Evolutionary conservation across 1,140 invertebrate genomes (phyloP).

Genomic region (Drosophila persimilis): DNA sequence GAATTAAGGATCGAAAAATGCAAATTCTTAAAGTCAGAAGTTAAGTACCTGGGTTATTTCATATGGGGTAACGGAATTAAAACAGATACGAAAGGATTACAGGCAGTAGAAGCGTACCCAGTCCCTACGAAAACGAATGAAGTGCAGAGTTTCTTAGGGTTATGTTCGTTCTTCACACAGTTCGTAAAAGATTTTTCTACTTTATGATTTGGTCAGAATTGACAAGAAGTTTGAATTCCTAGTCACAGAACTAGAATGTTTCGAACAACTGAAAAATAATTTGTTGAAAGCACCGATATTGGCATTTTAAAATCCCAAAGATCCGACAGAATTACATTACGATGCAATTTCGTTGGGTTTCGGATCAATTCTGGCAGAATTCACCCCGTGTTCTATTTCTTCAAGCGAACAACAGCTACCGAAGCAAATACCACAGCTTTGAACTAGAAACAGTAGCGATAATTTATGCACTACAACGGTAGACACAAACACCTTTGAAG

Average conservation of each 20-base stretch:
- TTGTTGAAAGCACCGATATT: constrained; percentile 48
- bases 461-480: too few relatives aligned
- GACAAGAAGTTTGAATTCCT: constrained; percentile 50
- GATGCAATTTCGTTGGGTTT: constrained; percentile 33
- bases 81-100: neutral
- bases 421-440: too few relatives aligned
- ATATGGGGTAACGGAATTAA: neutral
- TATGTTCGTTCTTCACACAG: too few relatives aligned
- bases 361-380: too few relatives aligned
- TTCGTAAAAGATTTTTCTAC: neutral
- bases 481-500: too few relatives aligned
- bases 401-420: neutral
- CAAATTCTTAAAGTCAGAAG: neutral
- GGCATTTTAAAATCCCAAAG: constrained; percentile 1
- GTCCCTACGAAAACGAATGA: neutral
- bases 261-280: constrained; percentile 52
- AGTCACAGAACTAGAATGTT: constrained; percentile 39
- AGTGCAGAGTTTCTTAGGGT: too few relatives aligned
- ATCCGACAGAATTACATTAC: constrained; percentile 53
- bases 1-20: neutral
- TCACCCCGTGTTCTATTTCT: too few relatives aligned
- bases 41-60: neutral
- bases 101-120: neutral
- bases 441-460: too few relatives aligned
- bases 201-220: constrained; percentile 61